A percentile compares a stretch with the other conserved stretches of the same genome.
Conservation (phyloP, 2,113 vertebrate species). For the Recurvirostra avosetta region DNA sequence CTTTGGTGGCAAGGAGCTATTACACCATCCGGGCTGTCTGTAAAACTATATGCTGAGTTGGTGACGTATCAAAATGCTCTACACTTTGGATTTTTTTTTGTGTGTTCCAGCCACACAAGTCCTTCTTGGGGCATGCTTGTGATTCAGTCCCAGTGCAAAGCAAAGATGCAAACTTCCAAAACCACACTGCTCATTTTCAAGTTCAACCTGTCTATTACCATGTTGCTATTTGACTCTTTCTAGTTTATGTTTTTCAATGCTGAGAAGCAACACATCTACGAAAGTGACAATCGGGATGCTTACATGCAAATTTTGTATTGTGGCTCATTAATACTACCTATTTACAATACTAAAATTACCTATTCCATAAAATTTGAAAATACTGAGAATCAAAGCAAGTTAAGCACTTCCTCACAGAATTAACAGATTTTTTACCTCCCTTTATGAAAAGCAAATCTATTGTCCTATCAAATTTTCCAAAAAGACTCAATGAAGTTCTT, state of each 20-base stretch:
- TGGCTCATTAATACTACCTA: not conserved
- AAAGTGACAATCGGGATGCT: not conserved
- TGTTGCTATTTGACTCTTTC: not conserved
- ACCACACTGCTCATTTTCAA: not conserved
- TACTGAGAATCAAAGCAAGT: not conserved
- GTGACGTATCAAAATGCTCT: rapidly evolving
- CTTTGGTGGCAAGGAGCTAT: not conserved
- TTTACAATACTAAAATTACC: not conserved
- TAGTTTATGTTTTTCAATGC: not conserved
- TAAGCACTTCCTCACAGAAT: not conserved
- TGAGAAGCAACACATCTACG: not conserved
- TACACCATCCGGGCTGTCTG: not conserved
- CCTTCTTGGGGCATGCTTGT: not conserved
- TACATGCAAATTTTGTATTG: not conserved
- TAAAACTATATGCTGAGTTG: not conserved
- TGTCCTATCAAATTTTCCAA: not conserved
- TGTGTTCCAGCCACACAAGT: not conserved
- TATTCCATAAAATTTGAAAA: not conserved
- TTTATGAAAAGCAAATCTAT: not conserved
- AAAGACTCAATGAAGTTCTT: not conserved
- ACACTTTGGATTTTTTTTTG: not conserved
- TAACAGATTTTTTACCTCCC: not conserved
- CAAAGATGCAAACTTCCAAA: not conserved
- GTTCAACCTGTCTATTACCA: not conserved
- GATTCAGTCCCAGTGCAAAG: not conserved